Evolutionary conservation across 2,888 invertebrate species (phyloP).

Genomic region (Hyalella azteca): DNA sequence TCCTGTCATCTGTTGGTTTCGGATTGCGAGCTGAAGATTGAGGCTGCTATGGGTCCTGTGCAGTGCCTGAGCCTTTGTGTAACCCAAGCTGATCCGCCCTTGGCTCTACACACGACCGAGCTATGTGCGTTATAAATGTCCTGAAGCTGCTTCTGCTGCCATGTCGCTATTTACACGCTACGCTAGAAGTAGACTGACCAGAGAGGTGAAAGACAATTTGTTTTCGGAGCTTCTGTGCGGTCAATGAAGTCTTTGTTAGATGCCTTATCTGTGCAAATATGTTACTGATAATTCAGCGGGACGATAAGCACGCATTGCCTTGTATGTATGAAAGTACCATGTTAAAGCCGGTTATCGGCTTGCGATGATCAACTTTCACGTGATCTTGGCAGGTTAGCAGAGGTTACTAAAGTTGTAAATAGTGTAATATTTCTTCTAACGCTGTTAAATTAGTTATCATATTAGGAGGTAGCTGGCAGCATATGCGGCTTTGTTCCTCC

Average conservation of each 20-base stretch:
- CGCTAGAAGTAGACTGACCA: background rate
- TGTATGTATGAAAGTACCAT: no score
- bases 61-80: slow-evolving; percentile 25
- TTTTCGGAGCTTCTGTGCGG: background rate
- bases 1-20: no score
- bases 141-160: background rate
- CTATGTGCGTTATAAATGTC: background rate
- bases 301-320: no score
- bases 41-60: background rate
- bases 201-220: background rate
- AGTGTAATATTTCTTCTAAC: no score
- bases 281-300: no score
- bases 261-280: background rate
- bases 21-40: no score
- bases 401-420: no score
- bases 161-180: background rate
- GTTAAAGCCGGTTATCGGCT: no score
- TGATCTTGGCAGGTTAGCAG: no score
- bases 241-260: slow-evolving; percentile 7
- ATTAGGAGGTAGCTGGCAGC: background rate
- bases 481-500: background rate
- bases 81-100: slow-evolving; percentile 10
- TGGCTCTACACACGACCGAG: background rate
- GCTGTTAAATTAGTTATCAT: no score
- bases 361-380: no score